These are phyloP conservation scores for Tamandua tetradactyla DNA, from an alignment of 2,797 vertebrate species.

Conservation along the genomic window DNA sequence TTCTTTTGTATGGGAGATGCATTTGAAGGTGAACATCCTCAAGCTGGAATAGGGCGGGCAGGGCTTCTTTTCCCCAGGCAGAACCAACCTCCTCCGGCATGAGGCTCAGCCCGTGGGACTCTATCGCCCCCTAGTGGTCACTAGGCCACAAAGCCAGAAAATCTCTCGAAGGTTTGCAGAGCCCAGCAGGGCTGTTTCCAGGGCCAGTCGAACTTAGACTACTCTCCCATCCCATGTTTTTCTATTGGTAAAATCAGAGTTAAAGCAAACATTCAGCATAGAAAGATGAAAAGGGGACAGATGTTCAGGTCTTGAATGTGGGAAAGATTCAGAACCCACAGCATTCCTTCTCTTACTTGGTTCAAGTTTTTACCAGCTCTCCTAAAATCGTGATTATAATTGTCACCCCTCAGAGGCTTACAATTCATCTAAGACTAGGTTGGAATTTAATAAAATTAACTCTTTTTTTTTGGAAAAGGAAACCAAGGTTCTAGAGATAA, in stretches of 20 bases:
- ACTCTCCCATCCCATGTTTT: neutral
- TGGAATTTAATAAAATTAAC: neutral
- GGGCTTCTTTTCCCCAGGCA: neutral
- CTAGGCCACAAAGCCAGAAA: neutral
- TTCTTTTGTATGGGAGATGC: neutral
- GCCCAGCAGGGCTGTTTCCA: neutral
- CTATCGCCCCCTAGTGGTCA: conserved; percentile 54
- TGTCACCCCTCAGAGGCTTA: neutral
- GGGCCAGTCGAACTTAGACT: fast-evolving
- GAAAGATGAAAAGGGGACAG: neutral
- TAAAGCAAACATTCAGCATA: neutral
- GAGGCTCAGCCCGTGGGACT: neutral
- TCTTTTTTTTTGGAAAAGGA: neutral
- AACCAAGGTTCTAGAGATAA: neutral
- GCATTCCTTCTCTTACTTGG: neutral
- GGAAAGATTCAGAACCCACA: neutral
- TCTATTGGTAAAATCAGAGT: neutral
- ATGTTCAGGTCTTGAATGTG: neutral
- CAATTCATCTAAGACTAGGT: fast-evolving
- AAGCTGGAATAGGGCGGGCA: fast-evolving
- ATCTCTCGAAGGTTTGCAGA: fast-evolving
- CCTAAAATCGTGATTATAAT: fast-evolving
- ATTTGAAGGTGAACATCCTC: neutral
- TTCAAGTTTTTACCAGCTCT: neutral
- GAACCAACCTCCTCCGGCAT: neutral